Conservation (phyloP, 2,113 vertebrate genomes). For the Bucco capensis region DNA sequence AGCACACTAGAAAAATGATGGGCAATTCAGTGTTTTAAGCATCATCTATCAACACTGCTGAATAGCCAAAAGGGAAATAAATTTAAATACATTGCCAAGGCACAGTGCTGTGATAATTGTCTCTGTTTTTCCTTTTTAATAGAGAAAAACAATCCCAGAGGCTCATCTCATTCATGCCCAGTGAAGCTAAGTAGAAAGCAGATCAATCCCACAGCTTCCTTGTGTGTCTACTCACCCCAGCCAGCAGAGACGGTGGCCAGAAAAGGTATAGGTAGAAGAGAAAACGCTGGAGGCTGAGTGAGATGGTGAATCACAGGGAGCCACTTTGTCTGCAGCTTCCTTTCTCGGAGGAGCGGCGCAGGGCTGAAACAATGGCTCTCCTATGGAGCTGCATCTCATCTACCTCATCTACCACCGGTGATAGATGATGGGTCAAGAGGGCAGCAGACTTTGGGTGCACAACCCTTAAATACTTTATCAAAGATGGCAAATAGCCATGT, state of each 20-base stretch:
- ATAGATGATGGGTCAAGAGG: slow-evolving; percentile 76
- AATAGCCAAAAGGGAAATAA: background rate
- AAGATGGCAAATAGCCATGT: slow-evolving; percentile 75
- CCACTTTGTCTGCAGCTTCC: slow-evolving; percentile 69
- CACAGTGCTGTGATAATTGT: background rate
- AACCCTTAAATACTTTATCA: slow-evolving; percentile 70
- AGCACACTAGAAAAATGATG: background rate
- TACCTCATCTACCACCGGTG: slow-evolving; percentile 52
- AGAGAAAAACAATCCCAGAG: background rate
- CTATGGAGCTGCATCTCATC: slow-evolving; percentile 52
- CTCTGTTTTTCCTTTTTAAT: background rate
- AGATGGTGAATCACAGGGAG: background rate
- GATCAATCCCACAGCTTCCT: background rate
- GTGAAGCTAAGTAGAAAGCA: background rate
- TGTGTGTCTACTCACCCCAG: background rate
- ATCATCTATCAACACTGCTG: background rate
- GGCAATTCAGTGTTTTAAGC: background rate
- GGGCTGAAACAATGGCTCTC: slow-evolving; percentile 64
- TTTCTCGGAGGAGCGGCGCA: slow-evolving; percentile 29
- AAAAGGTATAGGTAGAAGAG: slow-evolving; percentile 3
- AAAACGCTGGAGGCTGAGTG: slow-evolving; percentile 6
- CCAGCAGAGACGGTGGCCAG: background rate
- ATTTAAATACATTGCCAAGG: background rate
- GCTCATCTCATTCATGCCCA: accelerated
- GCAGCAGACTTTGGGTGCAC: slow-evolving; percentile 76